These are phyloP conservation scores for Pocillopora verrucosa DNA, from an alignment of 64 coral and sea anemone species.

Conservation along the genomic window DNA sequence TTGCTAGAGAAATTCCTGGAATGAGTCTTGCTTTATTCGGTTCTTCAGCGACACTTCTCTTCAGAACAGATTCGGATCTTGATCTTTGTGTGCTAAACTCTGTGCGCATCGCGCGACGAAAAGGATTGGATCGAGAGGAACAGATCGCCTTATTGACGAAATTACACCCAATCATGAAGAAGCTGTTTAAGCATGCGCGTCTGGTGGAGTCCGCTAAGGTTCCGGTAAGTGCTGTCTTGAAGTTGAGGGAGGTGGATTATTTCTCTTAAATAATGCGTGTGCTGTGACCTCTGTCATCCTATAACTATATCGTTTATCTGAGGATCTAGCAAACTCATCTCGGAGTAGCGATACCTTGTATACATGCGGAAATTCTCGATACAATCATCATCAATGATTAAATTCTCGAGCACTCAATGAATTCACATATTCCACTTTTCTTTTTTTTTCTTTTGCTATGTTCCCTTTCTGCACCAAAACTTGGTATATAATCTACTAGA, in stretches of 20 bases:
- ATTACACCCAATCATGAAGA: constrained; percentile 52
- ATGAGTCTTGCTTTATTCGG: constrained; percentile 72
- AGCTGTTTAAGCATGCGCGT: constrained; percentile 60
- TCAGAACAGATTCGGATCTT: constrained; percentile 81
- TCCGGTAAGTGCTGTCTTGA: constrained; percentile 56
- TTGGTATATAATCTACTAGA: too few species aligned
- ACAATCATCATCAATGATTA: too few species aligned
- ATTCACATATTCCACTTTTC: too few species aligned
- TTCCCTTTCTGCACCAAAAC: too few species aligned
- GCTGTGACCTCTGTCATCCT: neutral
- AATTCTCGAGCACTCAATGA: too few species aligned
- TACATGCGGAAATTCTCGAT: too few species aligned
- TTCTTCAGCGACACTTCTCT: constrained; percentile 83
- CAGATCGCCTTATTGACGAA: constrained; percentile 64
- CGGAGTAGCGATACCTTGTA: too few species aligned
- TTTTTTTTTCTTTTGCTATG: too few species aligned
- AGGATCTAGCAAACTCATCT: too few species aligned
- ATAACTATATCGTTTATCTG: too few species aligned
- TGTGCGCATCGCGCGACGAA: neutral
- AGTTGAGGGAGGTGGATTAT: neutral
- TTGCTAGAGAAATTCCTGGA: neutral
- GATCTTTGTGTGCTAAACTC: constrained; percentile 70
- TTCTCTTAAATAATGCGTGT: neutral
- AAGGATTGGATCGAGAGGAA: constrained; percentile 35
- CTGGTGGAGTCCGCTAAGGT: constrained; percentile 77